Evolutionary conservation across 2,113 vertebrate genomes (phyloP).

Genomic region (Cygnus buccinator): DNA sequence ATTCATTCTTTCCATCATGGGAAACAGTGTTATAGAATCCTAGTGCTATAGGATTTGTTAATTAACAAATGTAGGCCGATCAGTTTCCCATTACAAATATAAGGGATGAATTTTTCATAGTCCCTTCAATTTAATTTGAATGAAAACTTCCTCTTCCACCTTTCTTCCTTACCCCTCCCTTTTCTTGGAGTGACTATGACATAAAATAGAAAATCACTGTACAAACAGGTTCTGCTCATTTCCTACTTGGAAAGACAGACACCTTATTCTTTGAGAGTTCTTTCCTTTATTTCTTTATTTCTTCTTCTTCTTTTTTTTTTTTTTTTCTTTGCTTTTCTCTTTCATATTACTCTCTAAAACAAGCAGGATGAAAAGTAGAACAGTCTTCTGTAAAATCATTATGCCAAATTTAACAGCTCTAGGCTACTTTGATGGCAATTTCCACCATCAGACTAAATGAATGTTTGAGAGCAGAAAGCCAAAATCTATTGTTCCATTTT

Average conservation of each 20-base stretch:
- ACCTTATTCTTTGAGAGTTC: background rate
- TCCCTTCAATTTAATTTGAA: background rate
- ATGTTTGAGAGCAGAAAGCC: background rate
- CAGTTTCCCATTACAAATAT: background rate
- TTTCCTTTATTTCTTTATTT: no score
- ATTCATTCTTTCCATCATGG: background rate
- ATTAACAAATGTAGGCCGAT: background rate
- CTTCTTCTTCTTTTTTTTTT: background rate
- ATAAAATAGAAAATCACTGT: background rate
- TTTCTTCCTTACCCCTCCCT: background rate
- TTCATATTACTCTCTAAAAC: background rate
- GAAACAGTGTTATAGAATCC: background rate
- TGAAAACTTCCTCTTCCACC: background rate
- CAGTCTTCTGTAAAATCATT: background rate
- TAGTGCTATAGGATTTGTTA: background rate
- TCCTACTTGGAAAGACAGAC: background rate
- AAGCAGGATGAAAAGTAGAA: slow-evolving; percentile 4
- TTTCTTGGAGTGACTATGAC: background rate
- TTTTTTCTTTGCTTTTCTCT: no score
- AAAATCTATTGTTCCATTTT: background rate
- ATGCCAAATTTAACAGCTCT: background rate
- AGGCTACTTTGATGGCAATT: background rate
- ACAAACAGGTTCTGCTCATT: background rate
- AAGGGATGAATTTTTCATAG: background rate
- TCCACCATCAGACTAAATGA: background rate